Base-by-base conservation (phyloP, 2,113 vertebrate species). In the Sander lucioperca region DNA sequence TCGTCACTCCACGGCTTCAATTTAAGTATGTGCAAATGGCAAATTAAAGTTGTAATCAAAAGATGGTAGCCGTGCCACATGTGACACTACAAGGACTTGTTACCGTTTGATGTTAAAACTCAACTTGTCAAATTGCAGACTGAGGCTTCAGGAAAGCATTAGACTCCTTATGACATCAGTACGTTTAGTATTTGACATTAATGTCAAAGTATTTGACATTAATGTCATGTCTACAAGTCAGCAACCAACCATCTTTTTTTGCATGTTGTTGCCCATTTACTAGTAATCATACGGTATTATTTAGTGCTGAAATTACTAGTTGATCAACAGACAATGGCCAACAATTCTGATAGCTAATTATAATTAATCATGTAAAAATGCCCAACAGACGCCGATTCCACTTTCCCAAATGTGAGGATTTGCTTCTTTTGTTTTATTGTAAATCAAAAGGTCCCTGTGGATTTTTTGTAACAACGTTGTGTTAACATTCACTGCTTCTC, bases 31-130 rank as follows among this genome's bases (percentile, higher is more conserved):
- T 61, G 67, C 33, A 75, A 64, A 80, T 14, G 85, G 74, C 87
- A 82, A 76, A 74, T 87, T 89, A 88, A 91, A 89, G 83, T 86
- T 85, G 59, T 62, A 57, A 82, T 77, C 50, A 30, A 25, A 66
- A 73, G 50, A 64, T 15, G 61, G 65, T 67, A 21, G 57, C 70
- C 16, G 19, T 1, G 75, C 50, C 69, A 74, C 68, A 13, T 9
- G 65, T 47, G 33, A 77, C 8, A 43, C 39, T 39, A 39, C 39
- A 39, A 9, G 0, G 39, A 54, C 33, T 30, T 23, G 67, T 66
- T 50, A 16, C 21, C 6, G 39, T 30, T 59, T 3, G 33, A 53
- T 65, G 45, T 75, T 59, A n/a, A 79, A 74, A 51, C 16, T 53
- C 19, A 18, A 51, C 25, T 45, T 23, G 25, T 47, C 53, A 81